A percentile compares a stretch with the other conserved stretches of the same genome.
Evolutionary conservation across 2,888 invertebrate species (phyloP).

Genomic region (Achlya flavicornis): DNA sequence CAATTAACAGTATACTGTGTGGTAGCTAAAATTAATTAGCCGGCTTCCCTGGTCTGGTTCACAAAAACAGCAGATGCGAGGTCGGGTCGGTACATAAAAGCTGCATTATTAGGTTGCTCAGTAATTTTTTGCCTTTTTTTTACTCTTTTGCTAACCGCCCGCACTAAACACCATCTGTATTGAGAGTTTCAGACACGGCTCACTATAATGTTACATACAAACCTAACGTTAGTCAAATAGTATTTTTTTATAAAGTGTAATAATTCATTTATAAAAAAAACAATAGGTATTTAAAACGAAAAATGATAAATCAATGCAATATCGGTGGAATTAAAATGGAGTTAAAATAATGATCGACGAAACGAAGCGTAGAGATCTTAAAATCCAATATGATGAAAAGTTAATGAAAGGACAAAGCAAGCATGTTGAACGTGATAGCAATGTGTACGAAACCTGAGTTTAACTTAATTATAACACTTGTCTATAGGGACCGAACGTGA

Average conservation of each 20-base stretch:
- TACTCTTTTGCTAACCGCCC: slow-evolving; percentile 67
- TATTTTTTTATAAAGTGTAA: slow-evolving; percentile 18
- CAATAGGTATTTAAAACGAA: not conserved
- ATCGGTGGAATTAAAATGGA: too few relatives aligned
- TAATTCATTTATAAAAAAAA: slow-evolving; percentile 11
- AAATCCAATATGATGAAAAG: slow-evolving; percentile 10
- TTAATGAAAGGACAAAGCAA: slow-evolving; percentile 14
- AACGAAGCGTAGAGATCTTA: not conserved
- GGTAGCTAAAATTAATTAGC: slow-evolving; percentile 76
- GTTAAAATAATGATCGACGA: not conserved
- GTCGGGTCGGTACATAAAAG: slow-evolving; percentile 59
- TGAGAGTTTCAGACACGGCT: slow-evolving; percentile 46
- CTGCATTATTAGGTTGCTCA: slow-evolving; percentile 73
- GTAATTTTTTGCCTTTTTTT: slow-evolving; percentile 69
- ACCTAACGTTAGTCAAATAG: slow-evolving; percentile 22
- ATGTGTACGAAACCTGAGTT: slow-evolving; percentile 57
- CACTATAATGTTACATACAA: slow-evolving; percentile 51
- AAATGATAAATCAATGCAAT: slow-evolving; percentile 3
- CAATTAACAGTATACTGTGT: slow-evolving; percentile 67
- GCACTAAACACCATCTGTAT: slow-evolving; percentile 75
- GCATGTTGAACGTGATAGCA: slow-evolving; percentile 29
- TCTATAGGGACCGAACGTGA: slow-evolving; percentile 65
- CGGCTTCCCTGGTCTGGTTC: slow-evolving; percentile 62
- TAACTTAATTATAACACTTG: slow-evolving; percentile 81
- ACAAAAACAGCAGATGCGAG: slow-evolving; percentile 79